Base-by-base conservation (phyloP, 2,888 invertebrate genomes). In the Anarsia innoxiella region DNA sequence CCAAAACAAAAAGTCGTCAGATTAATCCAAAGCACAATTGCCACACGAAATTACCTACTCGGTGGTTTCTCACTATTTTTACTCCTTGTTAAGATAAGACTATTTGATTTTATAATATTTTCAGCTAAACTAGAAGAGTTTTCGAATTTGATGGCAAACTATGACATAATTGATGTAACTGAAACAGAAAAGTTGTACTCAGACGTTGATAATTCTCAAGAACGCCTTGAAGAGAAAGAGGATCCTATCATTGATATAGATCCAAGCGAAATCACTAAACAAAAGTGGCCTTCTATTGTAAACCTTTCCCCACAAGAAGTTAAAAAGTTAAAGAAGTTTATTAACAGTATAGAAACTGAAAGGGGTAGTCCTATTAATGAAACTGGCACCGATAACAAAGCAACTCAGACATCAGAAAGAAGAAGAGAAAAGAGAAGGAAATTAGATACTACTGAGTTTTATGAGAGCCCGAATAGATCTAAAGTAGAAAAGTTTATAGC, bases 111-210 rank as follows among this genome's bases (percentile, higher is more conserved):
- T 47, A 51, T 78, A 9, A 52, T 47, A 38, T 78, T 78, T 62
- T 68, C 77, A 53, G 75, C 75, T 2, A 79, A 73, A 48, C 57
- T 78, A 13, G 56, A 66, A 12, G 75, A 79, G 42, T 73, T 79
- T 42, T 68, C 68, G 3, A 56, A 67, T 49, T 52, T 76, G 37
- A 75, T 78, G 71, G 63, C 54, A 40, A 56, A 70, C 40, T 77
- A 71, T 46, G 54, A 74, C 42, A 42, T 76, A 16, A 39, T 78
- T 10, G 76, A 79, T 42, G 50, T 66, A 9, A 51, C 54, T 25
- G 50, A 54, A 36, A 2, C 34, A n/a, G 49, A 56, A n/a, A n/a
- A n/a, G n/a, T n/a, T n/a, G n/a, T n/a, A n/a, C n/a, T n/a, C n/a
- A n/a, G n/a, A n/a, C n/a, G n/a, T n/a, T n/a, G n/a, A n/a, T n/a